These are phyloP conservation scores for Trimorus sp. DNA, from an alignment of 2,888 invertebrate genomes.

Conservation along the genomic window DNA sequence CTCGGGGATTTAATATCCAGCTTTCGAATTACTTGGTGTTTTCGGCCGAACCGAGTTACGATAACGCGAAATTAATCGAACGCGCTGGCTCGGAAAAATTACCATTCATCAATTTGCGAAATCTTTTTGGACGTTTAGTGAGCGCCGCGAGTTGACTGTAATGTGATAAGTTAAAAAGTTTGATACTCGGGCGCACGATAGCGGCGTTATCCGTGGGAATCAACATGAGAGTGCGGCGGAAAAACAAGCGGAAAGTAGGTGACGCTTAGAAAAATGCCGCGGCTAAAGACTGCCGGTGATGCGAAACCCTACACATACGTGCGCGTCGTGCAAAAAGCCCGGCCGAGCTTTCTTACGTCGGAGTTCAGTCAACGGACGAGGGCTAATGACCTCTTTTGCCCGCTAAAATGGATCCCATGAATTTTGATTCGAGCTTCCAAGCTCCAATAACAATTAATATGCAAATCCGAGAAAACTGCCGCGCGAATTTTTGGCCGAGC, in stretches of 20 bases:
- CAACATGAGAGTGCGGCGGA: slow-evolving; percentile 55
- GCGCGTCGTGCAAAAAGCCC: slow-evolving; percentile 63
- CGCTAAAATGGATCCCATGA: slow-evolving; percentile 42
- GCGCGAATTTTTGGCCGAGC: background rate
- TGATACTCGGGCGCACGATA: slow-evolving; percentile 53
- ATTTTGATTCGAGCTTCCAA: slow-evolving; percentile 36
- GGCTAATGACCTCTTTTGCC: slow-evolving; percentile 61
- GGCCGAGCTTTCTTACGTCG: slow-evolving; percentile 60
- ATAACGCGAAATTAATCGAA: slow-evolving; percentile 21
- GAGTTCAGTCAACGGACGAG: slow-evolving; percentile 57
- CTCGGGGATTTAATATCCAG: too few species aligned
- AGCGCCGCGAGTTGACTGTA: slow-evolving; percentile 46
- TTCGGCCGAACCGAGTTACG: background rate
- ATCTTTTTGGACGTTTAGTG: slow-evolving; percentile 50
- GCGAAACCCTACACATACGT: slow-evolving; percentile 65
- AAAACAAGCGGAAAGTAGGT: slow-evolving; percentile 61
- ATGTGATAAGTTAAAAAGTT: slow-evolving; percentile 57
- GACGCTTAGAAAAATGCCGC: slow-evolving; percentile 59
- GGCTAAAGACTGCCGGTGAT: slow-evolving; percentile 50
- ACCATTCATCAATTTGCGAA: slow-evolving; percentile 37
- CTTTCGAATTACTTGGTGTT: too few species aligned
- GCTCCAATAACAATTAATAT: slow-evolving; percentile 36
- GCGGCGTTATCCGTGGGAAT: slow-evolving; percentile 54
- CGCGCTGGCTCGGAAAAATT: slow-evolving; percentile 22
- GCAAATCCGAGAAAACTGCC: slow-evolving; percentile 9